Conservation (phyloP, 2,797 vertebrate genomes). For the Craterocephalus amniculus region DNA sequence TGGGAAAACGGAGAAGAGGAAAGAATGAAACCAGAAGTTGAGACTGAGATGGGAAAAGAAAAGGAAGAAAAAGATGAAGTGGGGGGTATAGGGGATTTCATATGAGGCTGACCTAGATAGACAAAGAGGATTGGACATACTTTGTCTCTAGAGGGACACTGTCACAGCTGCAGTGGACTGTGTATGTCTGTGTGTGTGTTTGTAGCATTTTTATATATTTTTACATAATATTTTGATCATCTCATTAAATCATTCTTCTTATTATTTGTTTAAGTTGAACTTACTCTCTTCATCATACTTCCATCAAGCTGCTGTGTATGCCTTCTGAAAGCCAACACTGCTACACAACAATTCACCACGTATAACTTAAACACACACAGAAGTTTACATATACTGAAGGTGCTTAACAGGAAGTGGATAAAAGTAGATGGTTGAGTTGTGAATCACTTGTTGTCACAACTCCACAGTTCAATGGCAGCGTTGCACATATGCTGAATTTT, state of each 20-base stretch:
- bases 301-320: too few species aligned
- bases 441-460: too few species aligned
- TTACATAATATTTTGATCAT: constrained; percentile 38
- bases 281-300: too few species aligned
- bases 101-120: constrained; percentile 78
- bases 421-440: too few species aligned
- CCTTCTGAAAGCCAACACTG: too few species aligned
- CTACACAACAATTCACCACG: too few species aligned
- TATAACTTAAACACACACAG: too few species aligned
- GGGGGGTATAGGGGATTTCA: constrained; percentile 61
- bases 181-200: constrained; percentile 18
- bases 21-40: constrained; percentile 48
- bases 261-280: neutral
- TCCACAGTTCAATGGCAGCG: too few species aligned
- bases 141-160: constrained; percentile 64
- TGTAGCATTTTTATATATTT: constrained; percentile 37
- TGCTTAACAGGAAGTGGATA: too few species aligned
- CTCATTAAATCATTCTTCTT: neutral
- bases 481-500: too few species aligned
- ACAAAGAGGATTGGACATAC: constrained; percentile 74
- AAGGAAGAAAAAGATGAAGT: constrained; percentile 23
- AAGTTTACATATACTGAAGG: too few species aligned
- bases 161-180: constrained; percentile 65
- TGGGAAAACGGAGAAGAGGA: constrained; percentile 17
- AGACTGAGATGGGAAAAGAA: constrained; percentile 7